A percentile compares a stretch with the other conserved stretches of the same genome.
phyloP scores from a whole-genome alignment of 37 sponge, comb jelly and placozoan genomes.

The Aplysina aerophoba region DNA sequence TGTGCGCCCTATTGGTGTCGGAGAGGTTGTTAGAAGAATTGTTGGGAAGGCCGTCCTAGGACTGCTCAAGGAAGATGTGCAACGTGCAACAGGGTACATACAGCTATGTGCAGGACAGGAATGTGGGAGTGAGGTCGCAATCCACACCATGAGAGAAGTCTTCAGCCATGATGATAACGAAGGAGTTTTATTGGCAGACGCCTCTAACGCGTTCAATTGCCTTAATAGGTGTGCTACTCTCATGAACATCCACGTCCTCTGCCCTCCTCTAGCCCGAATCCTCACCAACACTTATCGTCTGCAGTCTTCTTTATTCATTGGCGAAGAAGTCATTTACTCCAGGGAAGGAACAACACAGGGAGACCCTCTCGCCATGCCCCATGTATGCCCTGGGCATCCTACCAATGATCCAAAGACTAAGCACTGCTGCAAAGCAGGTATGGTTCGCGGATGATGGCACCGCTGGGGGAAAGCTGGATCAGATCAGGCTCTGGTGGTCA shows the following conservation, averaged over 20 bases:
- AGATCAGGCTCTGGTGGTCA: neutral
- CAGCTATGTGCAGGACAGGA: constrained; percentile 19
- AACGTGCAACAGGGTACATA: neutral
- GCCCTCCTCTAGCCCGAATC: neutral
- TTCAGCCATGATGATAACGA: neutral
- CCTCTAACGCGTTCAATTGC: constrained; percentile 2
- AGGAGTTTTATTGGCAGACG: neutral
- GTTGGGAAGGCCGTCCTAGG: neutral
- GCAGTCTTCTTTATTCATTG: neutral
- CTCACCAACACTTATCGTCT: neutral
- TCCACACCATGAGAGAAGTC: neutral
- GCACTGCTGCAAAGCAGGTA: neutral
- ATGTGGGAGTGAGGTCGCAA: neutral
- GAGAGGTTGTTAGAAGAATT: neutral
- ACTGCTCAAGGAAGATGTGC: neutral
- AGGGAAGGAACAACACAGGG: constrained; percentile 5
- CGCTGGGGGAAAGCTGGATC: neutral
- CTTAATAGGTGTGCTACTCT: neutral
- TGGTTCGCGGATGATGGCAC: constrained; percentile 20
- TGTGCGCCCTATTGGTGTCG: neutral
- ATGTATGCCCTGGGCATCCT: neutral
- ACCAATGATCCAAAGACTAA: neutral
- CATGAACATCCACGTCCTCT: neutral
- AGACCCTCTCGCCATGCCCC: constrained; percentile 6
- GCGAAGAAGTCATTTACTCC: neutral